Evolutionary conservation across 2,888 invertebrate species (phyloP).

Genomic region (Galerucella nymphaeae): DNA sequence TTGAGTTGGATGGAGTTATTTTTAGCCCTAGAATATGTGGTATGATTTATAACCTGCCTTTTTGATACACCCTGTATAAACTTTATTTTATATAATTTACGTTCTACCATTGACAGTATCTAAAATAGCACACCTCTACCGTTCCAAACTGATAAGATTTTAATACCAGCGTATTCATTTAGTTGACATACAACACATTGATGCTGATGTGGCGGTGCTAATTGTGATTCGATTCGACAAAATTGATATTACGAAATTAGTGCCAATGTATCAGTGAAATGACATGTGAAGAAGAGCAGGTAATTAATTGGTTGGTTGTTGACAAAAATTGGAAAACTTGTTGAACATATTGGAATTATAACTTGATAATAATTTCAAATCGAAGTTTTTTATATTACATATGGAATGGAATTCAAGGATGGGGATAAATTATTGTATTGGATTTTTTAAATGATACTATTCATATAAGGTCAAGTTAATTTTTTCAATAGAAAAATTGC

Average conservation of each 20-base stretch:
- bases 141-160: background rate
- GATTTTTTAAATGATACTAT: no score
- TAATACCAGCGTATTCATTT: background rate
- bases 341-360: no score
- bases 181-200: background rate
- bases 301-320: background rate
- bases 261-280: background rate
- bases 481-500: no score
- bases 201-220: background rate
- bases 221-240: background rate
- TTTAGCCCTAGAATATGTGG: no score
- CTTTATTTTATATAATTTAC: background rate
- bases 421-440: no score
- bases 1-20: no score
- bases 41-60: no score
- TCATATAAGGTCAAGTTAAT: no score
- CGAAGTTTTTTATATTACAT: no score
- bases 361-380: no score
- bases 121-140: background rate
- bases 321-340: background rate
- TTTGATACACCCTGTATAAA: no score
- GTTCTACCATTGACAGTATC: background rate
- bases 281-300: background rate
- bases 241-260: background rate
- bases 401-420: no score